Evolutionary conservation across 2,888 invertebrate genomes (phyloP), one percentile per base, ranked within the genome.

Genomic region (Ctenicera cuprea): DNA sequence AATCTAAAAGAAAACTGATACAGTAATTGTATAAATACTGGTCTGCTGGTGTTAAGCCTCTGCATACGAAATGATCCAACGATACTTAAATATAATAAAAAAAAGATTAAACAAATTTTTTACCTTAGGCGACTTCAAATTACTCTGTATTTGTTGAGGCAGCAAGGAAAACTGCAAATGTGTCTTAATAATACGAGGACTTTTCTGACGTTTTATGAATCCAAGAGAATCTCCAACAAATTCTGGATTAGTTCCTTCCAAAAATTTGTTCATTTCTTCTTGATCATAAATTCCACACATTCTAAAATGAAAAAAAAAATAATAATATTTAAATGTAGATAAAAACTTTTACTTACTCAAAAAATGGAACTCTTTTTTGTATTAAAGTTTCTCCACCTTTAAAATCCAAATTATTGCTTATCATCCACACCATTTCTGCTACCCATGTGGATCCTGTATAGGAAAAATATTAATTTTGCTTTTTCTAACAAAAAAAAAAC

Each of bases 401-500:
- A 74, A 89, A 91, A 84, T 94, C 89, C 59, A 92, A 84, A 77
- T 92, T 87, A 74, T 92, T 91, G 71, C 89, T 88, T 45, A 94
- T 88, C 70, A 93, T 87, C 91, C 93, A 94, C 0, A 93, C 90
- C 87, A 94, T 89, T 87, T 94, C 94, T 84, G 94, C 93, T 0
- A 92, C 89, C 94, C 94, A 94, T 16, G 94, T 94, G 26, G 94
- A 94, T 3, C 93, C 93, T 92, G 81, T 50, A 83, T 84, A 43
- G 54, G 65, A 48, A 38, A 38, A 12, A 12, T 7, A 12, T 33
- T 68, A 33, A n/a, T n/a, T n/a, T n/a, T n/a, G n/a, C n/a, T n/a
- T n/a, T n/a, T n/a, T n/a, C n/a, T n/a, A 37, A 3, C 11, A 45
- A 68, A 76, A 82, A 83, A 90, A 90, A 90, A 65, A 52, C 52